These are phyloP conservation scores for Jordanella pulchra DNA, from an alignment of 2,797 vertebrate genomes.

Conservation along the genomic window DNA sequence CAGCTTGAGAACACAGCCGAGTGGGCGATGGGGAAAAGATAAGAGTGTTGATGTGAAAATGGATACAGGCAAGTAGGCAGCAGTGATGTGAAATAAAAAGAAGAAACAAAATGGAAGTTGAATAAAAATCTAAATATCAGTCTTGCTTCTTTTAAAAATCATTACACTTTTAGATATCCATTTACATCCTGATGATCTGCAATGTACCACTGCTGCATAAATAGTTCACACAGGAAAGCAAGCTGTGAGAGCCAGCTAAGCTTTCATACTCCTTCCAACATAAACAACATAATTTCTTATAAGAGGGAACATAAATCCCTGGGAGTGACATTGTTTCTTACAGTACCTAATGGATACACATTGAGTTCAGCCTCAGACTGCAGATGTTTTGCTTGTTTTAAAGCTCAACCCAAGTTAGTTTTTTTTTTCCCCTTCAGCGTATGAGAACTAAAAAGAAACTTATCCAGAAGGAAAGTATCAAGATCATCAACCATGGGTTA, in stretches of 20 bases:
- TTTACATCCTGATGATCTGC: constrained; percentile 5
- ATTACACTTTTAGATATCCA: neutral
- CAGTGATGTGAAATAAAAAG: neutral
- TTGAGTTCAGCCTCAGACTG: constrained; percentile 23
- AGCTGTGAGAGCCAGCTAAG: constrained; percentile 23
- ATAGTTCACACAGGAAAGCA: constrained; percentile 26
- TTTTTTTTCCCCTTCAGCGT: neutral
- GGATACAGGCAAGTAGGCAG: neutral
- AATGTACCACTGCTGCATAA: constrained; percentile 18
- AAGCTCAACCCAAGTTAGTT: neutral
- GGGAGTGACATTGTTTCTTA: constrained; percentile 11
- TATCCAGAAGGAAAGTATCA: neutral
- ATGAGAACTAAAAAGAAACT: neutral
- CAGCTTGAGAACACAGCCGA: constrained; percentile 20
- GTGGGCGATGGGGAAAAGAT: neutral
- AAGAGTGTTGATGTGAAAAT: neutral
- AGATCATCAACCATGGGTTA: neutral
- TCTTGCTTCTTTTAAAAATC: constrained; percentile 6
- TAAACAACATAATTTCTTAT: constrained; percentile 34
- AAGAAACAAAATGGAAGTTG: neutral
- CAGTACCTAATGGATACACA: constrained; percentile 25
- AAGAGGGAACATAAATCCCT: constrained; percentile 9
- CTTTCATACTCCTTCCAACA: constrained; percentile 35
- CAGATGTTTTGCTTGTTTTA: constrained; percentile 1
- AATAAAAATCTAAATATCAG: constrained; percentile 4